phyloP scores from a whole-genome alignment of 2,113 vertebrate species.

The Pungitius pungitius region DNA sequence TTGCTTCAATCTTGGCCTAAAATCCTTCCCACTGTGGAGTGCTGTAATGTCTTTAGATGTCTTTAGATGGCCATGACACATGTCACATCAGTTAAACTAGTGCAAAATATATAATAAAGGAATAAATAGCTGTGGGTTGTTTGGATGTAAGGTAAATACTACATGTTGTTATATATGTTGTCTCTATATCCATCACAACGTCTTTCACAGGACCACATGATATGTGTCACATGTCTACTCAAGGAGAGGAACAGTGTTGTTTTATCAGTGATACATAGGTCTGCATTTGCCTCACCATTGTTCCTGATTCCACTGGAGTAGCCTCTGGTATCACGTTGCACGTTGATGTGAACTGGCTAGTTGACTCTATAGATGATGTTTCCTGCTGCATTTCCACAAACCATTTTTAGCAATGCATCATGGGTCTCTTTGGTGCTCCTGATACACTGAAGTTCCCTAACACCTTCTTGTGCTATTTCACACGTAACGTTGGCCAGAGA shows the following conservation, averaged over 20 bases:
- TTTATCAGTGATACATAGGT: background rate
- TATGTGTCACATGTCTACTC: background rate
- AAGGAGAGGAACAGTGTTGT: background rate
- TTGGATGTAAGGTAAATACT: background rate
- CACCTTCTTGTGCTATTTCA: background rate
- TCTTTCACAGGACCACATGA: background rate
- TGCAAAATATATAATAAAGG: background rate
- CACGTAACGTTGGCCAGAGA: background rate
- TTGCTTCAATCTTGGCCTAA: background rate
- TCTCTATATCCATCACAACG: background rate
- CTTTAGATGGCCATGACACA: background rate
- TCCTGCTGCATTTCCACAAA: slow-evolving; percentile 21
- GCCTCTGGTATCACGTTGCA: background rate
- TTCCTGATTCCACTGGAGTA: slow-evolving; percentile 10
- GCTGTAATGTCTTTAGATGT: background rate
- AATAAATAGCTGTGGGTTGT: background rate
- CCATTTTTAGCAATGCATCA: slow-evolving; percentile 25
- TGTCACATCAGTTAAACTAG: background rate
- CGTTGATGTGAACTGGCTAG: slow-evolving; percentile 10
- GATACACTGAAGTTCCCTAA: slow-evolving; percentile 1
- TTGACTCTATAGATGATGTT: slow-evolving; percentile 21
- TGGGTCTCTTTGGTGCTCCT: slow-evolving; percentile 2
- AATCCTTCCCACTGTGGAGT: background rate
- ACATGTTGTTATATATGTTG: background rate
- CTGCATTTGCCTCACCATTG: background rate